Percentiles rank a stretch among this genome's conserved stretches.
phyloP scores from a whole-genome alignment of 2,113 vertebrate genomes.

The Tetrax tetrax region DNA sequence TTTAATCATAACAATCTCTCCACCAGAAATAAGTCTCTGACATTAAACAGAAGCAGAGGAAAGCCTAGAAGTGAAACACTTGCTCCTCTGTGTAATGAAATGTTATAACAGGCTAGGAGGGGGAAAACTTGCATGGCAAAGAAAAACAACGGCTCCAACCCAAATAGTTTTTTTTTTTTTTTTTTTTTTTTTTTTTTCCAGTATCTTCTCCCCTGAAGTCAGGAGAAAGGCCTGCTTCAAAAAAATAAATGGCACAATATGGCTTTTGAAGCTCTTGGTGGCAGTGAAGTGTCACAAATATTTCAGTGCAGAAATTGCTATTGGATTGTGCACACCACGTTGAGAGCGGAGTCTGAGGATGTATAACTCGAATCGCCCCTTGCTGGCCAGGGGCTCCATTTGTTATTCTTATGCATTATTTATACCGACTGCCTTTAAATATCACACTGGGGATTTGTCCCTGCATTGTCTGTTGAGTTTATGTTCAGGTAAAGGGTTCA shows the following conservation, averaged over 20 bases:
- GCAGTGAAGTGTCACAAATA: constrained; percentile 69
- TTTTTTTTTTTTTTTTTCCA: neutral
- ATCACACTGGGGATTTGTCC: neutral
- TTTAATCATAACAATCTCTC: neutral
- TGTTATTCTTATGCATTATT: constrained; percentile 4
- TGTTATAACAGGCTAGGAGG: neutral
- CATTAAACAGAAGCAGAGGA: neutral
- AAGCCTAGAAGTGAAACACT: neutral
- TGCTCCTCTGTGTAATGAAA: neutral
- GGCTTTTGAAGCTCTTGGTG: constrained; percentile 57
- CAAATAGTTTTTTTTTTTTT: neutral
- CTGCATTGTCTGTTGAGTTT: neutral
- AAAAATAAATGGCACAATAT: constrained; percentile 1
- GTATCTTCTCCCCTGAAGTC: neutral
- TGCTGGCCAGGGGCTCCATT: neutral
- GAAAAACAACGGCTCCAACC: neutral
- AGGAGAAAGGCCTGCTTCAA: neutral
- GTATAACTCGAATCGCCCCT: neutral
- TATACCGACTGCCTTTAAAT: neutral
- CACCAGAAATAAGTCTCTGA: neutral
- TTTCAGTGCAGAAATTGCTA: neutral
- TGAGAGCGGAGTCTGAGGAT: neutral
- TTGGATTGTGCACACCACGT: neutral
- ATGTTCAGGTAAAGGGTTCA: neutral
- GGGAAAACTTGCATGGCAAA: neutral